Base-by-base conservation (phyloP, 2,797 vertebrate genomes). In the Pantherophis vulpinus region DNA sequence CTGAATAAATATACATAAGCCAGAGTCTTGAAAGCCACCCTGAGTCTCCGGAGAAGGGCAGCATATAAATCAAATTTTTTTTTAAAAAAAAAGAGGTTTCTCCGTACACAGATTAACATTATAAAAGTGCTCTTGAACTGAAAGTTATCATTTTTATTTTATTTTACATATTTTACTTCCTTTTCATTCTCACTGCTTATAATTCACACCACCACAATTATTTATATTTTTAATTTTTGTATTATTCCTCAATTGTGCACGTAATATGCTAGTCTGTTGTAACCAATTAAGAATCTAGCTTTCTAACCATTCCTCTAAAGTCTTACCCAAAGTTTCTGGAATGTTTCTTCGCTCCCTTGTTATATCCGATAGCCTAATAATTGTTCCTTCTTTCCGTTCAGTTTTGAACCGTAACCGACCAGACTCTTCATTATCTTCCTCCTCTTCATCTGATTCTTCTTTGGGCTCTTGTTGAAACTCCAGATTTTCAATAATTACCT, bases 401-500 rank as follows among this genome's bases (percentile, higher is more conserved):
- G 99, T 99, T 97, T 99, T 99, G 96, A 99, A 99, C 58, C 99
- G 98, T 51, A 98, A 97, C 79, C 99, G 98, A 29, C 98, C 98
- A 56, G 99, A 99, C 83, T 98, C 99, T 96, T 99, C 99, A 0
- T 99, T 98, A 0, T 99, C 99, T 1, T 99, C 99, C 1, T 99
- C 98, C 32, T 99, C 99, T 92, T 99, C 99, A 91, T 99, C 99
- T 0, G 99, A 99, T 87, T 99, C 99, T 94, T 99, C 99, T 95
- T 98, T 99, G 11, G 97, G 47, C 90, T 99, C 98, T 42, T 98
- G 97, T 58, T 98, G 98, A 42, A 97, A 97, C 86, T 98, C 97
- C 94, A 98, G 94, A 86, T 97, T 97, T 92, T 99, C 98, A 92
- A 98, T 98, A 95, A 98, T 97, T 94, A 97, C 97, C 98, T 99